Base-by-base conservation (phyloP, 2,888 invertebrate genomes). In the Lasius fuliginosus region DNA sequence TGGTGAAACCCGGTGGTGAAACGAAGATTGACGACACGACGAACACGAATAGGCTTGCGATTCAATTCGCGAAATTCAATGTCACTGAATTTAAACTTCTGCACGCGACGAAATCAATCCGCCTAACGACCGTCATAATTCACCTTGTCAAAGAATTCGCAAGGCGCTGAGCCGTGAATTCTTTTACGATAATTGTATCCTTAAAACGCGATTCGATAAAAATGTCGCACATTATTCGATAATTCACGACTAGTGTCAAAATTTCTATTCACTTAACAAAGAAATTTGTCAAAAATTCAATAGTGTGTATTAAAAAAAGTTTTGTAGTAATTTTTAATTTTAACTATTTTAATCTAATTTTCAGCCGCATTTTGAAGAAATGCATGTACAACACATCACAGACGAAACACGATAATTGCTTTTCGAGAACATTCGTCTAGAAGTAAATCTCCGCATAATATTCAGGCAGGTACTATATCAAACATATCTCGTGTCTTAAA, bases 11-110 rank as follows among this genome's bases (percentile, higher is more conserved):
- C 15, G 56, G 30, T 23, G 23, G 23, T 23, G 23, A 23, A 68
- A 68, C 68, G 68, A 77, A 77, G 77, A 77, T 77, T 77, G 77
- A 77, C 77, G 77, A 77, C 68, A 58, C 67, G 49, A 68, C 75
- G 64, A 42, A 56, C 46, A 46, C 46, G 64, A 76, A 76, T 68
- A 56, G 68, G 67, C 77, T 67, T 36, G 68, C 68, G 68, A 42
- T 68, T 68, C 68, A 30, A 77, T 68, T 77, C 68, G 77, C 68
- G 56, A 77, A 77, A 77, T 68, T 77, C 68, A 58, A 68, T 42
- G 77, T 77, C 77, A 58, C 15, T 42, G 23, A 68, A 77, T 77
- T 77, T 68, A 77, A 68, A 68, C 77, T 77, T 77, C 11, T 56
- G 33, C 46, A 64, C 36, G n/a, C n/a, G 56, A 40, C n/a, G 42